phyloP scores from a whole-genome alignment of 2,797 vertebrate species.

The Sitta carolinensis region DNA sequence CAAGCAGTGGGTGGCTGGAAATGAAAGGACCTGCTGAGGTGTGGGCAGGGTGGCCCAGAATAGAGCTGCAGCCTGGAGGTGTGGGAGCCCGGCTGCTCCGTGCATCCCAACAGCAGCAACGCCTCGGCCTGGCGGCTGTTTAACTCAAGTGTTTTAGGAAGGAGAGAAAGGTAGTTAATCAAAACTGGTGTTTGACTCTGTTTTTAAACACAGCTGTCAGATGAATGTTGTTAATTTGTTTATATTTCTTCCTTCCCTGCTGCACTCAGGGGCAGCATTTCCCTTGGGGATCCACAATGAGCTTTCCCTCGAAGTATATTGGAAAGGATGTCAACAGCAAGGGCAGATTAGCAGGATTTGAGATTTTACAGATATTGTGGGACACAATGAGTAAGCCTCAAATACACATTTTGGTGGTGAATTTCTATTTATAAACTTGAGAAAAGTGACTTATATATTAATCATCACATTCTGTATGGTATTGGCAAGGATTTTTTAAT shows the following conservation, averaged over 20 bases:
- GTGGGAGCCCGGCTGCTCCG: neutral
- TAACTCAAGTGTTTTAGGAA: neutral
- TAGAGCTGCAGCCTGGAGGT: neutral
- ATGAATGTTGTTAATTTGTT: neutral
- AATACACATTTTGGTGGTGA: neutral
- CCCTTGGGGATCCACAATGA: neutral
- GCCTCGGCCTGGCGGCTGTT: fast-evolving
- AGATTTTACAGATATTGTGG: neutral
- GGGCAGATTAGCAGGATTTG: neutral
- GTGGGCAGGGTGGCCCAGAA: neutral
- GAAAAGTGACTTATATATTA: neutral
- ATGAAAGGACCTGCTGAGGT: neutral
- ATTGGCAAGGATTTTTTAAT: neutral
- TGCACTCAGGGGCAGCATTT: neutral
- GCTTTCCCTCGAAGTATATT: neutral
- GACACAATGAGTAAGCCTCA: neutral
- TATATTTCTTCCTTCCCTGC: neutral
- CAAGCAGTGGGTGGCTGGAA: neutral
- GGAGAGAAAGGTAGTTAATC: neutral
- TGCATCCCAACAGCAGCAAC: neutral
- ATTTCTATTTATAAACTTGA: neutral
- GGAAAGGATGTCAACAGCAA: neutral
- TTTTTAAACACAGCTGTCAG: conserved; percentile 25
- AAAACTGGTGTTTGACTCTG: neutral
- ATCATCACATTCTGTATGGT: neutral